These are phyloP conservation scores for Drosophila repleta DNA, from an alignment of 1,140 invertebrate genomes.

Conservation along the genomic window DNA sequence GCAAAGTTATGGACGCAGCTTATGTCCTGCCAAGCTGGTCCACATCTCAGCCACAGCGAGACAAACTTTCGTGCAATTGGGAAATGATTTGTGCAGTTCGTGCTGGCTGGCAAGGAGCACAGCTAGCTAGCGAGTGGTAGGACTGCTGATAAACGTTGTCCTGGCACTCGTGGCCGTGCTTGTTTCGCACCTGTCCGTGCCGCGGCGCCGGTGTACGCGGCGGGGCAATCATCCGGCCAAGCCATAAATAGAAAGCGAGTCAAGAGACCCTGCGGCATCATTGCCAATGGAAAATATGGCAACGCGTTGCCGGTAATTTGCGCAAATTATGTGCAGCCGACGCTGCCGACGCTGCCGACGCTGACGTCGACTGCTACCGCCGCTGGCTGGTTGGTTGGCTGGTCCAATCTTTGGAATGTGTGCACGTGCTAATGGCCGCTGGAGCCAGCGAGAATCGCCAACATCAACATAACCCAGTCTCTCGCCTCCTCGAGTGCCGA, in stretches of 20 bases:
- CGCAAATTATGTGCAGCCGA: slow-evolving; percentile 74
- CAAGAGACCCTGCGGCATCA: slow-evolving; percentile 64
- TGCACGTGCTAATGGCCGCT: slow-evolving; percentile 75
- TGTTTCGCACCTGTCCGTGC: slow-evolving; percentile 71
- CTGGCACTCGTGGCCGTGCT: slow-evolving; percentile 49
- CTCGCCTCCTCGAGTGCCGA: slow-evolving; percentile 7
- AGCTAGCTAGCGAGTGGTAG: background rate
- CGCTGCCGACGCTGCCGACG: slow-evolving; percentile 8
- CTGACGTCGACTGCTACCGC: background rate
- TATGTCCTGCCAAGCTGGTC: slow-evolving; percentile 61
- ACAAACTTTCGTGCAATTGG: slow-evolving; percentile 79
- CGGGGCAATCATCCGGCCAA: slow-evolving; percentile 11
- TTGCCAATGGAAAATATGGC: slow-evolving; percentile 72
- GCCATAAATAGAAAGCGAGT: slow-evolving; percentile 55
- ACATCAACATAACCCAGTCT: slow-evolving; percentile 52
- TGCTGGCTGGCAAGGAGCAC: slow-evolving; percentile 42
- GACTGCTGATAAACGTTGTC: slow-evolving; percentile 67
- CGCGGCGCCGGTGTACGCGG: slow-evolving; percentile 1
- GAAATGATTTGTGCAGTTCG: slow-evolving; percentile 80
- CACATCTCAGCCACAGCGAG: slow-evolving; percentile 49
- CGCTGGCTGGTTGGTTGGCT: slow-evolving; percentile 25
- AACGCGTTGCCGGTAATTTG: slow-evolving; percentile 73
- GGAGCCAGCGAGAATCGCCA: slow-evolving; percentile 37
- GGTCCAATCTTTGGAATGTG: slow-evolving; percentile 59
- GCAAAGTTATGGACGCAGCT: slow-evolving; percentile 71